Evolutionary conservation across 2,888 invertebrate species (phyloP).

Genomic region (Mesorhabditis belari): DNA sequence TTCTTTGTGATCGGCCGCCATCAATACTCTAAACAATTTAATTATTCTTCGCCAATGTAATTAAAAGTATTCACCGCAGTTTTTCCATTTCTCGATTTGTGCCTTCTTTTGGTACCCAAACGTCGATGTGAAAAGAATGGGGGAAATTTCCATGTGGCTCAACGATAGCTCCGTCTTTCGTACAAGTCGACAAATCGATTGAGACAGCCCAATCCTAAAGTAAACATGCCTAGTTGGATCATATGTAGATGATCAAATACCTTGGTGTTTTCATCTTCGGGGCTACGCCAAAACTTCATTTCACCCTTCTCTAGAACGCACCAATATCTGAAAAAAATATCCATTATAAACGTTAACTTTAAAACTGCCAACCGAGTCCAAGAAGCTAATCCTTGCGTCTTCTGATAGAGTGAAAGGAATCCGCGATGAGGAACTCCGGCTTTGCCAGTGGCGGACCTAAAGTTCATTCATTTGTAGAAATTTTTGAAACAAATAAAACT

Average conservation of each 20-base stretch:
- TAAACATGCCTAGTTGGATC: too few species aligned
- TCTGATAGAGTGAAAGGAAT: not conserved
- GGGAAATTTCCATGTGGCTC: conserved; percentile 5
- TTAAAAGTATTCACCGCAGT: not conserved
- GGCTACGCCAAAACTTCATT: conserved; percentile 89
- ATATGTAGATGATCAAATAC: too few species aligned
- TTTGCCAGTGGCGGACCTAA: not conserved
- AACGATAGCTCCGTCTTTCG: conserved; percentile 2
- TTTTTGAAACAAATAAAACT: not conserved
- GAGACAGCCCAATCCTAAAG: conserved; percentile 6
- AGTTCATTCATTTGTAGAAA: not conserved
- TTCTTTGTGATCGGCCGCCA: too few species aligned
- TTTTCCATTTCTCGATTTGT: not conserved
- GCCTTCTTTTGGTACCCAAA: conserved; percentile 10
- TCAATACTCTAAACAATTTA: too few species aligned
- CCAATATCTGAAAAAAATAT: conserved; percentile 72
- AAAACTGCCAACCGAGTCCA: conserved; percentile 1
- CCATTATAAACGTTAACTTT: too few species aligned
- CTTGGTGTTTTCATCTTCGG: conserved; percentile 76
- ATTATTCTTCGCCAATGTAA: too few species aligned
- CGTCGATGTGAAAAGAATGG: conserved; percentile 9
- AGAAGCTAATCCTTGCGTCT: not conserved
- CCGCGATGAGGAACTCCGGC: not conserved
- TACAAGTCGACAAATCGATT: conserved; percentile 10
- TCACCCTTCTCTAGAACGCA: conserved; percentile 72